Conservation (phyloP, 2,113 vertebrate genomes). For the Cyanoderma ruficeps region DNA sequence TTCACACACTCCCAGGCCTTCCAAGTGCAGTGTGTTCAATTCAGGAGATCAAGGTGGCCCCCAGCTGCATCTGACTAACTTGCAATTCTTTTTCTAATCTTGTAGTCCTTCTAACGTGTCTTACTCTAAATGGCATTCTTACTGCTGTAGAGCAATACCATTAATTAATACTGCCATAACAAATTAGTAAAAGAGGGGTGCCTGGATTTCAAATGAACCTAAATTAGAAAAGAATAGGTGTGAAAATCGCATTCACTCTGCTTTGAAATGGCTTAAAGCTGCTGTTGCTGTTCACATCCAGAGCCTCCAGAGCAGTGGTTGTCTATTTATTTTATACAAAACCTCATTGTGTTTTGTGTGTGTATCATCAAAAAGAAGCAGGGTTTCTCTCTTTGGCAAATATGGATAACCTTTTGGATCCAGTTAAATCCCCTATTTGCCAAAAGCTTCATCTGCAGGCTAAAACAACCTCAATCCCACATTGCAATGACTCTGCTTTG, state of each 20-base stretch:
- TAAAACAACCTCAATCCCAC: not conserved
- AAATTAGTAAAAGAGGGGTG: conserved; percentile 76
- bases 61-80: conserved; percentile 72
- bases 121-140: conserved; percentile 76
- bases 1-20: not conserved
- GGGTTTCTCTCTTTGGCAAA: not conserved
- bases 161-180: conserved; percentile 87
- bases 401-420: not conserved
- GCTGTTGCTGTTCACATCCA: conserved; percentile 26
- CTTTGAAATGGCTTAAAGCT: conserved; percentile 70
- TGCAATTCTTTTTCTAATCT: conserved; percentile 81
- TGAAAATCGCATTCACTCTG: conserved; percentile 70
- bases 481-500: not conserved
- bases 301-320: not conserved
- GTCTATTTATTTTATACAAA: not conserved
- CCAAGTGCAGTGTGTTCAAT: conserved; percentile 67
- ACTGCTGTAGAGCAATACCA: conserved; percentile 74
- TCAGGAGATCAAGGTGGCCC: conserved; percentile 82
- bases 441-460: not conserved
- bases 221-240: conserved; percentile 72
- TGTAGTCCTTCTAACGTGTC: conserved; percentile 76
- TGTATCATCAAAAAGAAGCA: not conserved
- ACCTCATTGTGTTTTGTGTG: not conserved
- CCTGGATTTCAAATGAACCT: conserved; percentile 66
- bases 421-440: not conserved